Conservation (phyloP, 2,113 vertebrate genomes). For the Brienomyrus longianalis region DNA sequence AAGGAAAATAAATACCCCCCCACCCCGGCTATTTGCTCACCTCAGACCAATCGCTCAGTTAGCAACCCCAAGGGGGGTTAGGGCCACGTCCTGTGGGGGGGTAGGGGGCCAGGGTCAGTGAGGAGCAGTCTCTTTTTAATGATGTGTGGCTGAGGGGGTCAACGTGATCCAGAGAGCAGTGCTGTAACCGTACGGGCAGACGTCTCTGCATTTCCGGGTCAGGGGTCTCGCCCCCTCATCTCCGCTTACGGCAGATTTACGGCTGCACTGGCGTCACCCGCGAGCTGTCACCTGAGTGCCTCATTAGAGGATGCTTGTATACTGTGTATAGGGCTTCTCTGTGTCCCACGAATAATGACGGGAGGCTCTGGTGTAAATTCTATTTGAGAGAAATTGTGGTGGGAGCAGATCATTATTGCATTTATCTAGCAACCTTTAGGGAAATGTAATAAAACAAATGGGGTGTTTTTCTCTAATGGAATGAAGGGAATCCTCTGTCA, state of each 20-base stretch:
- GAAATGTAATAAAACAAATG: not conserved
- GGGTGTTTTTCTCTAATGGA: conserved; percentile 1
- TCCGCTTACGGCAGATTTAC: conserved; percentile 51
- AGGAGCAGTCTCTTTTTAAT: not conserved
- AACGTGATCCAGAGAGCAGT: not conserved
- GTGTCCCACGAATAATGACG: not conserved
- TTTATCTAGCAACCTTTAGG: conserved; percentile 9
- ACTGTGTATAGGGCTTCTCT: not conserved
- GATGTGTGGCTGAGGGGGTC: conserved; percentile 7
- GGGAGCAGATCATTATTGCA: conserved; percentile 2
- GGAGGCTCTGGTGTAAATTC: not conserved
- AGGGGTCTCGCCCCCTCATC: conserved; percentile 52
- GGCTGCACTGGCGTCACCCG: conserved; percentile 42
- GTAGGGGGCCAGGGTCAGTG: not conserved
- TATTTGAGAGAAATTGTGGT: not conserved
- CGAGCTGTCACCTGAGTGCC: not conserved
- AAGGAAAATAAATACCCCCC: conserved; percentile 57
- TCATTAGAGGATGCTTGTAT: not conserved
- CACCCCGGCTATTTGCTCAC: conserved; percentile 51
- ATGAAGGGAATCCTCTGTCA: not conserved
- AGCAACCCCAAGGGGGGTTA: not conserved
- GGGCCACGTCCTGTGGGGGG: not conserved
- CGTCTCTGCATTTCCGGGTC: conserved; percentile 45
- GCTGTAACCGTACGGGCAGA: not conserved
- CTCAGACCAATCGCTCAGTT: conserved; percentile 33